Conservation (phyloP, 2,888 invertebrate species). For the Calameuta idolon region DNA sequence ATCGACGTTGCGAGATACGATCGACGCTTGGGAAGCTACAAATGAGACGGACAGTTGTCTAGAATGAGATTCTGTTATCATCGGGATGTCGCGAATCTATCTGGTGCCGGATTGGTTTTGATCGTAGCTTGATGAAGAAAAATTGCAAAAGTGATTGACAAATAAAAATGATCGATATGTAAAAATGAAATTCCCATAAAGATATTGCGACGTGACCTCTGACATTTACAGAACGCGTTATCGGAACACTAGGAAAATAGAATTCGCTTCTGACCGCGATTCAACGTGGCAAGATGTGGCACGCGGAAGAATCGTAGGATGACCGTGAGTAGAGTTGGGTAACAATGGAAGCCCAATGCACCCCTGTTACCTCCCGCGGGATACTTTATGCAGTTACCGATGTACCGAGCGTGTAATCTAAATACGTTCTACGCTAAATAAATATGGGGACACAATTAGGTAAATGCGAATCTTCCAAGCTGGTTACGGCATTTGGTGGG, state of each 20-base stretch:
- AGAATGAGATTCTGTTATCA: neutral
- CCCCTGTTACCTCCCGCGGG: neutral
- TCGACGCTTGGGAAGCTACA: neutral
- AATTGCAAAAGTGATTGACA: neutral
- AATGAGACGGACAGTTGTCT: neutral
- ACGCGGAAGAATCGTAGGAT: neutral
- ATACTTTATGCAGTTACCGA: conserved; percentile 25
- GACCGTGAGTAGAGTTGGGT: neutral
- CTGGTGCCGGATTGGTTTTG: neutral
- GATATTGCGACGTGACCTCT: neutral
- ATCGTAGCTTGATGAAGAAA: neutral
- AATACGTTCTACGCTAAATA: conserved; percentile 57
- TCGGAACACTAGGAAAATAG: neutral
- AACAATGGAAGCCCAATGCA: neutral
- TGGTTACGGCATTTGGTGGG: conserved; percentile 53
- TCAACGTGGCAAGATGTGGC: neutral
- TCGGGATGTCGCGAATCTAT: neutral
- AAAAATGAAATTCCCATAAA: neutral
- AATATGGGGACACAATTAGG: conserved; percentile 64
- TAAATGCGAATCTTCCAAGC: conserved; percentile 62
- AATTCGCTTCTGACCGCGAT: neutral
- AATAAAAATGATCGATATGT: neutral
- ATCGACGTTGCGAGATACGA: neutral
- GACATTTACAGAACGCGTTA: neutral
- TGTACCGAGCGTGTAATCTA: conserved; percentile 54